These are phyloP conservation scores for Cinclus cinclus DNA, from an alignment of 2,113 vertebrate genomes.

Conservation along the genomic window DNA sequence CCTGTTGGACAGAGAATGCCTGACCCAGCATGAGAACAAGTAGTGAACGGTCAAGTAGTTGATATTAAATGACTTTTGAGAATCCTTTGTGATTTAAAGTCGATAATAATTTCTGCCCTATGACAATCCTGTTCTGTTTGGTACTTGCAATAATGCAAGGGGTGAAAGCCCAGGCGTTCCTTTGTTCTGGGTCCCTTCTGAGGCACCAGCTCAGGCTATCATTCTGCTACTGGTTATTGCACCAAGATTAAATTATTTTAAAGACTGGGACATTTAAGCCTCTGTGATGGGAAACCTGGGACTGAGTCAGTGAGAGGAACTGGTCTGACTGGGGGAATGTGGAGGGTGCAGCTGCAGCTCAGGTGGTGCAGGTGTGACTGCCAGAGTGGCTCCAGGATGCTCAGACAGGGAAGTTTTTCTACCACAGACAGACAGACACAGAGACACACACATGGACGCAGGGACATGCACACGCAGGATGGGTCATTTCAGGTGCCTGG, in stretches of 20 bases:
- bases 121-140: background rate
- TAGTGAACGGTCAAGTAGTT: background rate
- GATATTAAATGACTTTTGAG: background rate
- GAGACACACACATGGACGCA: background rate
- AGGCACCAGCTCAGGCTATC: background rate
- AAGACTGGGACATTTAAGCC: no score
- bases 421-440: background rate
- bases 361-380: no score
- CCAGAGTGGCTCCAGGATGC: background rate
- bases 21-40: background rate
- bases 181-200: background rate
- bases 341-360: background rate
- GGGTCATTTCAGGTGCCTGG: background rate
- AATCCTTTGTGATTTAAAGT: background rate
- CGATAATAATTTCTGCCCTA: rapidly evolving
- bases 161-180: background rate
- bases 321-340: background rate
- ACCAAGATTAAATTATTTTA: background rate
- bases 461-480: background rate
- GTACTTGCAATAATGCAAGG: rapidly evolving
- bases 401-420: background rate
- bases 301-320: background rate
- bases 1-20: background rate
- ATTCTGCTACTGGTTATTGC: background rate
- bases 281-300: background rate